Base-by-base conservation (phyloP, 2,888 invertebrate species). In the Nomada ruficornis region DNA sequence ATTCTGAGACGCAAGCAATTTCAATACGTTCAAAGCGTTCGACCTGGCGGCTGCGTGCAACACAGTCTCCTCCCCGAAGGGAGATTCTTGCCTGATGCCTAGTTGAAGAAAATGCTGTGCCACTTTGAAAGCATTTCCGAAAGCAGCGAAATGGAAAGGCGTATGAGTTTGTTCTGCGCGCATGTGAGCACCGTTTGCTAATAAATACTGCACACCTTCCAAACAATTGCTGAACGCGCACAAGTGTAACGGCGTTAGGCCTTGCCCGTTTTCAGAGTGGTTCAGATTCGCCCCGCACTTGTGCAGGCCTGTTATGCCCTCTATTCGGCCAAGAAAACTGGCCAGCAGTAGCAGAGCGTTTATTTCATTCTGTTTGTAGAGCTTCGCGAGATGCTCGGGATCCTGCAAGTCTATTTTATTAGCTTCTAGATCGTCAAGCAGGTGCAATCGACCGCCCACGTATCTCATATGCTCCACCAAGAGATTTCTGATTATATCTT, bases 121-220 rank as follows among this genome's bases (percentile, higher is more conserved):
- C 18, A 97, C 97, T 90, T 97, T 96, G 71, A 96, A 95, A 82
- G 98, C 96, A 91, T 98, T 97, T 18, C 98, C 97, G 94, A 98
- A 98, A 50, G 98, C 98, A 18, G 98, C 97, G 92, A 97, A 98
- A 93, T 98, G 98, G 78, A 98, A 95, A 0, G 98, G 98, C 63
- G 97, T 96, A 92, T 97, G 97, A 88, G 96, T 96, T 92, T 96
- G 96, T 79, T 96, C 95, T 91, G 96, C 95, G 94, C 96, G 96
- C 11, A 97, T 95, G 89, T 96, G 96, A 86, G 96, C 95, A 2
- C 96, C 96, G 89, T 96, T 95, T 44, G 95, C 94, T 64, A 97
- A 95, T 69, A 98, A 94, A 91, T 95, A 96, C 87, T 95, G 95
- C 11, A 96, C 96, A 83, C 97, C 96, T 23, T 96, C 95, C 67